phyloP scores from a whole-genome alignment of 2,888 invertebrate species.

The Xestia c-nigrum region DNA sequence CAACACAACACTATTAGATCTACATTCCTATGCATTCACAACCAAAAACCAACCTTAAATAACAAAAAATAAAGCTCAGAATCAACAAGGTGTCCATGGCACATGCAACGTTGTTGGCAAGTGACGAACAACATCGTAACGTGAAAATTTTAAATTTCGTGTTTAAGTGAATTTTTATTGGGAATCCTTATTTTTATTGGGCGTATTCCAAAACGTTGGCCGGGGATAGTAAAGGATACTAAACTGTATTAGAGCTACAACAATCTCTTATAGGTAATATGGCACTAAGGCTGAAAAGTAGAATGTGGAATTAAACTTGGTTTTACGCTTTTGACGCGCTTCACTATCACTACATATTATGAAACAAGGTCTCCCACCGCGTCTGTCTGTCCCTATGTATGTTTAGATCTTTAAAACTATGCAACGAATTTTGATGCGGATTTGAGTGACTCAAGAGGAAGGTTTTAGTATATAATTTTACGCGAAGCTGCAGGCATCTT shows the following conservation, averaged over 20 bases:
- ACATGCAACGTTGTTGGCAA: constrained; percentile 64
- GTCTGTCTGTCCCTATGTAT: too few species aligned
- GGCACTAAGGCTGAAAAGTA: constrained; percentile 2
- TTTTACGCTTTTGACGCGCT: too few species aligned
- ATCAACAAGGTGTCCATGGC: constrained; percentile 6
- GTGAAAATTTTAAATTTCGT: constrained; percentile 89
- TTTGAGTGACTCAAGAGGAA: too few species aligned
- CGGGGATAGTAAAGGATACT: constrained; percentile 39
- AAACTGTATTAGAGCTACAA: constrained; percentile 28
- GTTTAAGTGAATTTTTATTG: constrained; percentile 90
- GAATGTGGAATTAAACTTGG: neutral
- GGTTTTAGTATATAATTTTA: too few species aligned
- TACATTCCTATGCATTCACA: constrained; percentile 63
- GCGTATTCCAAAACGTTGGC: constrained; percentile 61
- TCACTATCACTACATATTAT: too few species aligned
- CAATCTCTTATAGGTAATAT: constrained; percentile 5
- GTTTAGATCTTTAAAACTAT: too few species aligned
- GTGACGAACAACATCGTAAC: constrained; percentile 77
- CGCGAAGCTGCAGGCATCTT: too few species aligned
- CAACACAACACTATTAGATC: constrained; percentile 72
- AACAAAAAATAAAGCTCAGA: constrained; percentile 48
- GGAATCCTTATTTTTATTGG: constrained; percentile 84
- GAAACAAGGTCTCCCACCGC: too few species aligned
- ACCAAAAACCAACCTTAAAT: constrained; percentile 60
- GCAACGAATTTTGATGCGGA: too few species aligned